Base-by-base conservation (phyloP, 2,113 vertebrate species). In the Albula glossodonta region DNA sequence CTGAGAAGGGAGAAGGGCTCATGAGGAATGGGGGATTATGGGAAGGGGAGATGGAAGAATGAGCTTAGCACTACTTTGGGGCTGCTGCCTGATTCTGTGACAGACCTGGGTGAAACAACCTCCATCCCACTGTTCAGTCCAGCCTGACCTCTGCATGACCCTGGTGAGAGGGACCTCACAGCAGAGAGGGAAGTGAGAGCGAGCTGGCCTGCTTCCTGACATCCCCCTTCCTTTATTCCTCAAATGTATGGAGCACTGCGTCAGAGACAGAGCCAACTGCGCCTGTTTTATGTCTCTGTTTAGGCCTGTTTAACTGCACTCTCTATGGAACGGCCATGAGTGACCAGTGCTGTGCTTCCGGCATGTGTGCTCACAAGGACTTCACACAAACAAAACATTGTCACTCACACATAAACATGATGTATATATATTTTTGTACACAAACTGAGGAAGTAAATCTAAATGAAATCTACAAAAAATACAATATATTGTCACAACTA, bases 21-120 rank as follows among this genome's bases (percentile, higher is more conserved):
- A 51, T 48, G 60, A 70, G 60, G 82, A 66, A 60, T 66, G 57
- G 57, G 22, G 70, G 70, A 74, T 74, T 74, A 74, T 74, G 70
- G 70, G 70, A 74, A 74, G n/a, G 22, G 70, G 70, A 22, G 9
- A n/a, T n/a, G 2, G 22, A n/a, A n/a, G 22, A 74, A 74, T 74
- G 22, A 31, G 70, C n/a, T 74, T 31, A 74, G 70, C 8, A 9
- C n/a, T 31, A n/a, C 70, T 74, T 31, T 74, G 70, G 70, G n/a
- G n/a, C n/a, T n/a, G n/a, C 10, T 22, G 2, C 22, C 78, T 85
- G 82, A 57, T 89, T 79, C 84, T 41, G 12, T 80, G 51, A 86
- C 25, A 80, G 63, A 31, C 49, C 17, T 85, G 10, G 19, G 49
- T 78, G 66, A 84, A 60, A 80, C 81, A 74, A 74, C 22, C 70